Evolutionary conservation across 1,140 invertebrate genomes (phyloP).

Genomic region (Hyles euphorbiae): DNA sequence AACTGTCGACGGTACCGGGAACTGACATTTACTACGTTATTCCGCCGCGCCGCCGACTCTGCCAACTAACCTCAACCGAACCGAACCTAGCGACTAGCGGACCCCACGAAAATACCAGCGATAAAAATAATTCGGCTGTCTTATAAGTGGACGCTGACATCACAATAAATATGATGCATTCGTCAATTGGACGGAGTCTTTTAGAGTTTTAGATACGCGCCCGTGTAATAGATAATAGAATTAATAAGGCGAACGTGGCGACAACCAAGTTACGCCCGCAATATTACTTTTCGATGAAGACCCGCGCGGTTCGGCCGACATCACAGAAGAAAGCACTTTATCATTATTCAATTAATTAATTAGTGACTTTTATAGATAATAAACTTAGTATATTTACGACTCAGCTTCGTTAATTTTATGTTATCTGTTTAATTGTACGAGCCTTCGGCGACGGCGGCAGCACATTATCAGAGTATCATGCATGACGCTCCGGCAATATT

Average conservation of each 20-base stretch:
- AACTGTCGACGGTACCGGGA: conserved; percentile 41
- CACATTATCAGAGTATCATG: conserved; percentile 21
- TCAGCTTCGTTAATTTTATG: conserved; percentile 64
- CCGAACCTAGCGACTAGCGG: conserved; percentile 1
- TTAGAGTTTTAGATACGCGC: conserved; percentile 11
- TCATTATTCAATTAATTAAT: conserved; percentile 74
- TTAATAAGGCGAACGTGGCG: conserved; percentile 27
- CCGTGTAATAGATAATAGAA: conserved; percentile 24
- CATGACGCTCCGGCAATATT: conserved; percentile 14
- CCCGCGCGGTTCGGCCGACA: conserved; percentile 29
- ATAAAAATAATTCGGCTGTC: not conserved
- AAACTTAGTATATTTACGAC: conserved; percentile 66
- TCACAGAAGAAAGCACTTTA: conserved; percentile 53
- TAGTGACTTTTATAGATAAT: conserved; percentile 71
- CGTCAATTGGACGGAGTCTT: conserved; percentile 1
- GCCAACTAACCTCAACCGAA: no score
- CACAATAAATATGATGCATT: conserved; percentile 13
- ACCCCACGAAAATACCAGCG: not conserved
- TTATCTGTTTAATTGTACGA: conserved; percentile 63
- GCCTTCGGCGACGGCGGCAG: conserved; percentile 26
- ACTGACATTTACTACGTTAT: conserved; percentile 38
- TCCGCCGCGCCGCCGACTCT: no score
- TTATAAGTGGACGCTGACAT: no score
- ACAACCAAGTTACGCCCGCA: conserved; percentile 52
- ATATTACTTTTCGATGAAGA: conserved; percentile 38